Evolutionary conservation across 2,888 invertebrate genomes (phyloP).

Genomic region (Cryptus armator): DNA sequence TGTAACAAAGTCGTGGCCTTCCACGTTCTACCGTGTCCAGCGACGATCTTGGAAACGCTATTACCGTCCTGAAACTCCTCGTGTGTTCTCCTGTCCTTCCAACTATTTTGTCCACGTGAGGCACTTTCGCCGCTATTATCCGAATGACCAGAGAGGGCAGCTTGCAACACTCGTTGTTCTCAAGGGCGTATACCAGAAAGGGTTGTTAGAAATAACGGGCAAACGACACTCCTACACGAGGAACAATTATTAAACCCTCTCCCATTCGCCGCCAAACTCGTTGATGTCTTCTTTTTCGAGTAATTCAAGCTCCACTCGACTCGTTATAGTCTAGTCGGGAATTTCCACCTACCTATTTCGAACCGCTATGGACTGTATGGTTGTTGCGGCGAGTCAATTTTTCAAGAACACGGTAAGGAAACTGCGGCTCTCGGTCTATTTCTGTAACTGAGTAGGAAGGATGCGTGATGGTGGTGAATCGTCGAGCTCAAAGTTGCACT

Average conservation of each 20-base stretch:
- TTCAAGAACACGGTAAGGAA: constrained; percentile 45
- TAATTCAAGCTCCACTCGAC: constrained; percentile 37
- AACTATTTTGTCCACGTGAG: constrained; percentile 62
- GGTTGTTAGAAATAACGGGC: constrained; percentile 58
- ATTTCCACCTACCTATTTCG: constrained; percentile 22
- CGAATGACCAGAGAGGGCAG: constrained; percentile 40
- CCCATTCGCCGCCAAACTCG: constrained; percentile 19
- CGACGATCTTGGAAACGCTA: constrained; percentile 53
- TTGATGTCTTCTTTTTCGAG: constrained; percentile 49
- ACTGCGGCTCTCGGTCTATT: constrained; percentile 34
- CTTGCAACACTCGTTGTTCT: constrained; percentile 20
- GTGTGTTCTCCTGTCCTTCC: constrained; percentile 23
- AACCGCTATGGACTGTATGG: not conserved
- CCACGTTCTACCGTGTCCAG: constrained; percentile 44
- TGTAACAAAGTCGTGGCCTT: constrained; percentile 44
- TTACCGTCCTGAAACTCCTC: constrained; percentile 56
- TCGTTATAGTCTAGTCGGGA: constrained; percentile 22
- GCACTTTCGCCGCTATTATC: constrained; percentile 62
- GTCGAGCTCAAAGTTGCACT: constrained; percentile 64
- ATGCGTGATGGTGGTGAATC: constrained; percentile 52
- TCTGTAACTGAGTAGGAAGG: constrained; percentile 18
- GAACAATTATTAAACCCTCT: constrained; percentile 64
- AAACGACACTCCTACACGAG: constrained; percentile 60
- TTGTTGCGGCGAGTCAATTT: constrained; percentile 44
- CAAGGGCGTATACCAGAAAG: constrained; percentile 35